Base-by-base conservation (phyloP, 2,797 vertebrate genomes). In the Sebastes itinus region DNA sequence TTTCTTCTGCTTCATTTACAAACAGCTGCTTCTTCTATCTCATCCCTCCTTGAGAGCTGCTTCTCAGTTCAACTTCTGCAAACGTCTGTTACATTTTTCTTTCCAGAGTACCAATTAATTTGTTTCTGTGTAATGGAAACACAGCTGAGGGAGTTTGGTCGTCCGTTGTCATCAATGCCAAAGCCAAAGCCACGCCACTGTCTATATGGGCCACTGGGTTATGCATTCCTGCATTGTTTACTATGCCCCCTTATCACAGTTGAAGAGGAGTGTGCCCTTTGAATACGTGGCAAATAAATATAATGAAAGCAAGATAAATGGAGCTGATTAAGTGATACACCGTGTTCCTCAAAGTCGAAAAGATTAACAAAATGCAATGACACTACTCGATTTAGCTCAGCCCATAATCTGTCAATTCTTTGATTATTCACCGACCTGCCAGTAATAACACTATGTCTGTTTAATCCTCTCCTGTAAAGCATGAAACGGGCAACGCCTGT, bases 361-460 rank as follows among this genome's bases (percentile, higher is more conserved):
- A 38, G 13, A 12, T 38, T 20, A 35, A 22, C 27, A 22, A 69
- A 54, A 55, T 68, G 46, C 33, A 68, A 55, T 33, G 28, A 54
- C 20, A 68, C 49, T 4, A 55, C 28, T 33, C 7, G 10, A 23
- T 68, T 68, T 22, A 68, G 28, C 20, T 68, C 49, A 16, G 49
- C 66, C 28, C 42, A 46, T 46, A 46, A 46, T 46, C 42, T 18
- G 5, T 46, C 42, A 46, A 46, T 46, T 46, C 42, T 38, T 20
- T 78, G 49, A 28, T 75, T 72, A 5, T 67, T 42, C 32, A 66
- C 66, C 35, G 10, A 54, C n/a, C 72, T 66, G 18, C 71, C 58
- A 32, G 71, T 69, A 46, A 70, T 83, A 28, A 76, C 30, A 4
- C 66, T 61, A 18, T 66, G 1, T 55, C 72, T 79, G 16, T 66